phyloP scores from a whole-genome alignment of 2,888 invertebrate genomes.

The Aphodius sticticus region DNA sequence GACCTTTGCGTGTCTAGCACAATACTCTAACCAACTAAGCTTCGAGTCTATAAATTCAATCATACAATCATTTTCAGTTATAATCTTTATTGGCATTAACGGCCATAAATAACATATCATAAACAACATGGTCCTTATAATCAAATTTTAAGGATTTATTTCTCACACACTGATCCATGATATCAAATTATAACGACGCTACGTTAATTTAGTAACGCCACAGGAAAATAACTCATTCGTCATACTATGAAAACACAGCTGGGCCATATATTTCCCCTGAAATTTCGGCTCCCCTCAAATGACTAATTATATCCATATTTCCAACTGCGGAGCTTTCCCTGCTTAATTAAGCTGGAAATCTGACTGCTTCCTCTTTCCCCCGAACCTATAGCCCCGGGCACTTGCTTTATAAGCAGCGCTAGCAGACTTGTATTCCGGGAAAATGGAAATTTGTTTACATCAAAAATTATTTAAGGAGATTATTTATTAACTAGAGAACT shows the following conservation, averaged over 20 bases:
- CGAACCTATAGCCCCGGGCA: not conserved
- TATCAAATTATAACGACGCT: not conserved
- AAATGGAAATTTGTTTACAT: not conserved
- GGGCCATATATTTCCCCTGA: not conserved
- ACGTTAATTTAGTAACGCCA: not conserved
- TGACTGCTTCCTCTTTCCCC: not conserved
- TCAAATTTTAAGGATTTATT: not conserved
- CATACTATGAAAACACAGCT: not conserved
- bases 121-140: not conserved
- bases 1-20: too few species aligned
- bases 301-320: slow-evolving; percentile 4
- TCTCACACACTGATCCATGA: not conserved
- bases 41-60: too few species aligned
- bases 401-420: not conserved
- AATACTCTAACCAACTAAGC: too few species aligned
- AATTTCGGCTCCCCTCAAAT: not conserved
- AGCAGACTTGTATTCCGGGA: not conserved
- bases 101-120: too few species aligned
- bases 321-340: not conserved
- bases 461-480: too few species aligned
- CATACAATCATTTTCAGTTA: too few species aligned
- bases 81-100: too few species aligned
- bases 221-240: not conserved
- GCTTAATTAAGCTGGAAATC: not conserved
- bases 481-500: too few species aligned